Evolutionary conservation across 2,797 vertebrate genomes (phyloP).

Genomic region (Sebastes flavidus): DNA sequence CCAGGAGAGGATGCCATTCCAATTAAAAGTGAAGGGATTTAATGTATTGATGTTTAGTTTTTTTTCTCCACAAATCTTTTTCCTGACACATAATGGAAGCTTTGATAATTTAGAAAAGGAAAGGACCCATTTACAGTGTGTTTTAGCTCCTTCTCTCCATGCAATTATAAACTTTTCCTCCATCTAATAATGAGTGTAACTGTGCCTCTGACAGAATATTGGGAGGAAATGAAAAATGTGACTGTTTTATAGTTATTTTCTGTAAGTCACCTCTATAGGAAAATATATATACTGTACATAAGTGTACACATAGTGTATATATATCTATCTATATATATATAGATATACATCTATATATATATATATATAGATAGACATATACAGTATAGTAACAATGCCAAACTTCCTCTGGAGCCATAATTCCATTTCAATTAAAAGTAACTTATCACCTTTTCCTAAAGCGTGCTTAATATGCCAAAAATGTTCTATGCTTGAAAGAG

Average conservation of each 20-base stretch:
- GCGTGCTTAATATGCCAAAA: conserved; percentile 94
- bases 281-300: background rate
- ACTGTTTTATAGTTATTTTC: conserved; percentile 89
- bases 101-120: conserved; percentile 84
- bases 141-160: conserved; percentile 82
- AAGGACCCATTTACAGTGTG: conserved; percentile 86
- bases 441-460: conserved; percentile 98
- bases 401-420: conserved; percentile 96
- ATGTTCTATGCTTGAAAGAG: conserved; percentile 92
- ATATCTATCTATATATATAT: background rate
- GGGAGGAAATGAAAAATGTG: conserved; percentile 69
- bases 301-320: background rate
- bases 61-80: conserved; percentile 30
- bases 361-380: background rate
- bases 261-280: conserved; percentile 88
- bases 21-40: conserved; percentile 90
- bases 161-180: conserved; percentile 92
- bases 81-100: conserved; percentile 79
- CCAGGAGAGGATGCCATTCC: conserved; percentile 87
- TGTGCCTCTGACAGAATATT: conserved; percentile 86
- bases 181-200: conserved; percentile 91
- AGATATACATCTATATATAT: background rate
- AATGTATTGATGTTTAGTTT: conserved; percentile 84
- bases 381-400: conserved; percentile 82
- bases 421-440: conserved; percentile 99